Conservation (phyloP, 2,113 vertebrate species). For the Sigmodon hispidus region DNA sequence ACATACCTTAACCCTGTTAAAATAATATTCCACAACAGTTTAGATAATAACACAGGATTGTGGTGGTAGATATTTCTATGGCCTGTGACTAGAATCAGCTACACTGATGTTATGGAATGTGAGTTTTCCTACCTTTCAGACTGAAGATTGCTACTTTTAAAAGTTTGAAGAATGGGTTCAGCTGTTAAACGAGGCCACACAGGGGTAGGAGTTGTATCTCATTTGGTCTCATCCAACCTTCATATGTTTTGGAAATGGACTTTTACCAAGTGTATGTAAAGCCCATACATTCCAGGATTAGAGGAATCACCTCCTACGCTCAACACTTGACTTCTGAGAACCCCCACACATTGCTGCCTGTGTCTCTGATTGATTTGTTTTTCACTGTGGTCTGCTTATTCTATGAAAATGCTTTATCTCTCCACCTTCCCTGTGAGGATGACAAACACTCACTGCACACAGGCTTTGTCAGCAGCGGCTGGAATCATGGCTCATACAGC, state of each 20-base stretch:
- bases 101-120: neutral
- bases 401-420: neutral
- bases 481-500: neutral
- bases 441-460: too few species aligned
- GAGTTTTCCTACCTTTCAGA: neutral
- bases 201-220: neutral
- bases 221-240: neutral
- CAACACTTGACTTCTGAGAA: neutral
- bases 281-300: neutral
- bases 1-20: too few species aligned
- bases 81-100: neutral
- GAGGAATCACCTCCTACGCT: neutral
- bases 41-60: neutral
- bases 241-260: neutral
- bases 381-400: neutral
- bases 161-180: neutral
- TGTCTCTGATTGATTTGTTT: neutral
- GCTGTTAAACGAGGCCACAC: too few species aligned
- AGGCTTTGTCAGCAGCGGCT: neutral
- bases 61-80: neutral
- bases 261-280: neutral
- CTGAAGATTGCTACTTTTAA: neutral
- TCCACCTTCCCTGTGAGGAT: too few species aligned
- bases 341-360: too few species aligned
- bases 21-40: neutral